Evolutionary conservation across 2,113 vertebrate species (phyloP), one percentile per base, ranked within the genome.

Genomic region (Machaerirhynchus nigripectus): DNA sequence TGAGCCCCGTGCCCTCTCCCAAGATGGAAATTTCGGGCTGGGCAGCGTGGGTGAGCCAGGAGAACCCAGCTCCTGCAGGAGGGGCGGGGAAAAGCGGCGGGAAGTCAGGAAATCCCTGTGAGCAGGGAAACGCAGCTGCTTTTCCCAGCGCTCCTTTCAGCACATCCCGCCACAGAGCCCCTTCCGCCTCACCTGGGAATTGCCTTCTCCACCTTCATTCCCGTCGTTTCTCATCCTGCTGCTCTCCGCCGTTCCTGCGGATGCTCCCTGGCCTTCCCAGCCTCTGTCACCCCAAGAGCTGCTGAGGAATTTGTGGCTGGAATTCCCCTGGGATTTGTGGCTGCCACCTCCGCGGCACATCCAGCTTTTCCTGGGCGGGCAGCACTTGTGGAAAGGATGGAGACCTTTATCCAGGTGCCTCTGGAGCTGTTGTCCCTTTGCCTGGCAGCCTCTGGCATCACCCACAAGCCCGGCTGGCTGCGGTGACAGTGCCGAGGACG

Each of bases 241-340:
- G 1, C 17, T 44, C 46, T 2, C 42, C 3, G 0, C 78, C 0
- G 0, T 18, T 22, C 74, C 21, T 35, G 27, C 1, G 78, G 75
- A n/a, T 70, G 70, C 46, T 70, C 39, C 59, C 27, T 37, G 2
- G 0, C 1, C 3, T 31, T 73, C 70, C 35, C 30, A 57, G 53
- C 78, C 81, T 61, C 81, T 9, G 3, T 3, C 9, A 1, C 11
- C 15, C 65, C 60, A 14, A 24, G 40, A 94, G 49, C 46, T 59
- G 53, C 78, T 31, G 26, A 79, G 59, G 50, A 64, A 44, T 44
- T 44, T 44, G 42, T 13, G 42, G 42, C 42, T 44, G 42, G 42
- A 18, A 44, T 44, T 35, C 23, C 44, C 31, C 33, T 55, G 53
- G 67, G 40, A n/a, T 50, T n/a, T 21, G 15, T 15, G 69, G 26